These are phyloP conservation scores for Pardosa pseudoannulata DNA, from an alignment of 2,888 invertebrate species.

Conservation along the genomic window DNA sequence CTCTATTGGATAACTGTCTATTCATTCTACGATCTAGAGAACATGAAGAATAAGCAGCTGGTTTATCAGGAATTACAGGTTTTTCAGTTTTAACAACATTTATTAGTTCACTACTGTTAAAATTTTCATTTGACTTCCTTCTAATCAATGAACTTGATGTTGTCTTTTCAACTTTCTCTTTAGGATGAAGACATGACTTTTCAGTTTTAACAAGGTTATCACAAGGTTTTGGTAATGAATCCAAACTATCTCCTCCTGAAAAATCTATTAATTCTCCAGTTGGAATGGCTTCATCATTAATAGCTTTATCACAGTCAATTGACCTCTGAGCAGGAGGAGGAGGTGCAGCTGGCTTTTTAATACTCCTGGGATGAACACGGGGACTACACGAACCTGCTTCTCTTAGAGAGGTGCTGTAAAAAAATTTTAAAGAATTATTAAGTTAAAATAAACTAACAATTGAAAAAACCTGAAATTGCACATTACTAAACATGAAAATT, in stretches of 20 bases:
- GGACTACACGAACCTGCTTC: conserved; percentile 26
- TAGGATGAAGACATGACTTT: background rate
- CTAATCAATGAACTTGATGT: background rate
- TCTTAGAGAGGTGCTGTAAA: background rate
- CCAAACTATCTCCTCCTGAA: background rate
- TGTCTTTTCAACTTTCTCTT: background rate
- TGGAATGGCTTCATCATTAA: background rate
- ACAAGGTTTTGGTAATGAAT: background rate
- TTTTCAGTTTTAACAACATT: conserved; percentile 26
- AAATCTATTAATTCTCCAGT: conserved; percentile 42
- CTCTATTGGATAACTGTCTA: background rate
- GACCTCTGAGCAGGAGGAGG: conserved; percentile 39
- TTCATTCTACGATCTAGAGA: conserved; percentile 53
- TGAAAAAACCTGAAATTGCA: too few relatives aligned
- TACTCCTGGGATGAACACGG: conserved; percentile 9
- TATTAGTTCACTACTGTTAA: background rate
- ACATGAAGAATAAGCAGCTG: conserved; percentile 43
- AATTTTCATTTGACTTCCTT: conserved; percentile 17
- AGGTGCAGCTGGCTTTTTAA: conserved; percentile 58
- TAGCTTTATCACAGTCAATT: background rate
- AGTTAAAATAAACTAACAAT: too few relatives aligned
- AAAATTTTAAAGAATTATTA: background rate
- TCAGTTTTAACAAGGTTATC: background rate
- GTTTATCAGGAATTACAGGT: conserved; percentile 51
- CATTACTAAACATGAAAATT: too few relatives aligned